A percentile compares a stretch with the other conserved stretches of the same genome.
phyloP scores from a whole-genome alignment of 2,888 invertebrate genomes.

The Lycia hirtaria region DNA sequence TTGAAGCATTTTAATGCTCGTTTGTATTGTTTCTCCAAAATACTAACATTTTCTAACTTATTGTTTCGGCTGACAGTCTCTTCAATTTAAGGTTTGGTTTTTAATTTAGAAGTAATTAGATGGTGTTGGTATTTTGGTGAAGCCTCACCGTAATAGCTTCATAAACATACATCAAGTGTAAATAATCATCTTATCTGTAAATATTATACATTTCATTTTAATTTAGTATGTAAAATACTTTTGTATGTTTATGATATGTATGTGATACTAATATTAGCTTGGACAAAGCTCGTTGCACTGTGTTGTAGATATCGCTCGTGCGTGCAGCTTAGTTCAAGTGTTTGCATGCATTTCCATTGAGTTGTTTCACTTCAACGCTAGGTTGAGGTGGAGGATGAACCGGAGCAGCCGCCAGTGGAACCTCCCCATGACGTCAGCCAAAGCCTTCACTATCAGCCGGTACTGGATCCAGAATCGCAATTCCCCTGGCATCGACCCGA shows the following conservation, averaged over 20 bases:
- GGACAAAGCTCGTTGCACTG: constrained; percentile 74
- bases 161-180: constrained; percentile 67
- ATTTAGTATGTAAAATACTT: constrained; percentile 13
- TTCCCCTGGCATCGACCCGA: constrained; percentile 80
- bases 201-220: constrained; percentile 3
- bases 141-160: constrained; percentile 63
- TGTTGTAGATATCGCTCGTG: constrained; percentile 50
- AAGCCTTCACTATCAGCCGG: constrained; percentile 65
- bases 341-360: constrained; percentile 77
- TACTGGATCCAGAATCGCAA: constrained; percentile 72
- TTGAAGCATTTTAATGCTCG: constrained; percentile 42
- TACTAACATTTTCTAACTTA: constrained; percentile 79
- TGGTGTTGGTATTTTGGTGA: constrained; percentile 86
- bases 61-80: constrained; percentile 52
- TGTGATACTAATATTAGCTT: constrained; percentile 63
- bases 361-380: constrained; percentile 78
- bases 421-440: constrained; percentile 60
- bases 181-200: constrained; percentile 6
- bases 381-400: constrained; percentile 65
- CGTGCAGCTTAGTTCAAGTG: constrained; percentile 75
- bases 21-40: constrained; percentile 75
- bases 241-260: constrained; percentile 65
- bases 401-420: constrained; percentile 58
- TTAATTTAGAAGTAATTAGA: constrained; percentile 63
- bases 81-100: constrained; percentile 65